Evolutionary conservation across 2,888 invertebrate genomes (phyloP).

Genomic region (Eubasilissa splendida): DNA sequence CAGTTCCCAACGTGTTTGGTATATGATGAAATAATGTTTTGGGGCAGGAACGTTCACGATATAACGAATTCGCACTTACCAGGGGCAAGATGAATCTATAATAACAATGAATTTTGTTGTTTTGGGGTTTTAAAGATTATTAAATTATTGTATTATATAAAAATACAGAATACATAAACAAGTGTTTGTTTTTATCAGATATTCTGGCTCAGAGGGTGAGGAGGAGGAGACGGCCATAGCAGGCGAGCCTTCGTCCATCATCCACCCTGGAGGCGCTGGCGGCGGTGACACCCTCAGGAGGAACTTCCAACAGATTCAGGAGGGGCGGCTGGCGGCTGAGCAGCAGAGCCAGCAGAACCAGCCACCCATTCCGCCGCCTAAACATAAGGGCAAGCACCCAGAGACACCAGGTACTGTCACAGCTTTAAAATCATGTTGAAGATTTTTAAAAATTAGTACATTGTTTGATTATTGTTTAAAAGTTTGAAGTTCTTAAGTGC

Average conservation of each 20-base stretch:
- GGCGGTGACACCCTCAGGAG: conserved; percentile 95
- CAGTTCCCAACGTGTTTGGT: too few relatives aligned
- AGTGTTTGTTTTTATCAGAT: conserved; percentile 69
- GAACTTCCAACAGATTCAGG: conserved; percentile 99
- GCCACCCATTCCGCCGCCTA: conserved; percentile 73
- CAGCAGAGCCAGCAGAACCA: conserved; percentile 76
- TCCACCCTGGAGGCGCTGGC: conserved; percentile 84
- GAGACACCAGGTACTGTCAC: conserved; percentile 10
- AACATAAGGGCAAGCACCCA: conserved; percentile 66
- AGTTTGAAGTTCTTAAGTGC: too few relatives aligned
- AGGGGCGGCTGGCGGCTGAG: conserved; percentile 71
- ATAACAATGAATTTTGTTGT: too few relatives aligned
- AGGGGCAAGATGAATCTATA: too few relatives aligned
- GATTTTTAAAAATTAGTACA: too few relatives aligned
- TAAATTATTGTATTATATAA: too few relatives aligned
- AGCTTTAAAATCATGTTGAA: not conserved
- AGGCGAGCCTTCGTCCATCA: conserved; percentile 95
- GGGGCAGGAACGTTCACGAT: too few relatives aligned
- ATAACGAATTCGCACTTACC: too few relatives aligned
- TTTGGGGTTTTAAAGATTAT: too few relatives aligned
- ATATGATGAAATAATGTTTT: too few relatives aligned
- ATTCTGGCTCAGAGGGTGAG: conserved; percentile 97
- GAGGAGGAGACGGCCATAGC: conserved; percentile 94
- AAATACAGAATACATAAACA: too few relatives aligned
- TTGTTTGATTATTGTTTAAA: too few relatives aligned